Evolutionary conservation across 2,888 invertebrate species (phyloP), one percentile per base, ranked within the genome.

Genomic region (Thymelicus lineola): DNA sequence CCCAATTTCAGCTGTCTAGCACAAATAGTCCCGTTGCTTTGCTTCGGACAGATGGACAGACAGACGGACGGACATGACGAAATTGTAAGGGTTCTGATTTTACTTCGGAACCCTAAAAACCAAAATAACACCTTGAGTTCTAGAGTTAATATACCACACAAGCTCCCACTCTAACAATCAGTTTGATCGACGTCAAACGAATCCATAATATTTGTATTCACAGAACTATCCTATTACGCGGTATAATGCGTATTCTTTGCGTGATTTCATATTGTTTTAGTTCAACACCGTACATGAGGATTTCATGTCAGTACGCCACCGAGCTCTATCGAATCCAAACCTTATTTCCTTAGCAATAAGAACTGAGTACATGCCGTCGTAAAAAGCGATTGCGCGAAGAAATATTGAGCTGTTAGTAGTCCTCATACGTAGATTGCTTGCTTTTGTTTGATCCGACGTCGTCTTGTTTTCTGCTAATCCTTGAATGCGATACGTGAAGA

Each of bases 161-260:
- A 53, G 20, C 20, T 50, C 53, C 42, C 28, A 55, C n/a, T 42
- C 45, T 14, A 65, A 7, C 28, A 65, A 35, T 28, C 45, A 57
- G 65, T 15, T 14, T 42, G 64, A 42, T 64, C 35, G 12, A 6
- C 46, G 45, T 67, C 61, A 67, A 15, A 62, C 62, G 55, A 66
- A 69, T 72, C 69, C 66, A 46, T 36, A 15, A 14, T 53, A 71
- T 74, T 72, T 71, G 74, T 72, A 72, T 71, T 74, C 74, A 20
- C 50, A 38, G 60, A n/a, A 45, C 61, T 35, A 60, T 69, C 63
- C 48, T 46, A 64, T 72, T 74, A 74, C 74, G 71, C 70, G 72
- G 71, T 64, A 64, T 65, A 71, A 71, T 66, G 45, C 15, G 46
- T 61, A 67, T 65, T 66, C 55, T 20, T 71, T 65, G 67, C 59